Evolutionary conservation across 2,113 vertebrate genomes (phyloP), one percentile per base, ranked within the genome.

Genomic region (Rhadina sibilatrix): DNA sequence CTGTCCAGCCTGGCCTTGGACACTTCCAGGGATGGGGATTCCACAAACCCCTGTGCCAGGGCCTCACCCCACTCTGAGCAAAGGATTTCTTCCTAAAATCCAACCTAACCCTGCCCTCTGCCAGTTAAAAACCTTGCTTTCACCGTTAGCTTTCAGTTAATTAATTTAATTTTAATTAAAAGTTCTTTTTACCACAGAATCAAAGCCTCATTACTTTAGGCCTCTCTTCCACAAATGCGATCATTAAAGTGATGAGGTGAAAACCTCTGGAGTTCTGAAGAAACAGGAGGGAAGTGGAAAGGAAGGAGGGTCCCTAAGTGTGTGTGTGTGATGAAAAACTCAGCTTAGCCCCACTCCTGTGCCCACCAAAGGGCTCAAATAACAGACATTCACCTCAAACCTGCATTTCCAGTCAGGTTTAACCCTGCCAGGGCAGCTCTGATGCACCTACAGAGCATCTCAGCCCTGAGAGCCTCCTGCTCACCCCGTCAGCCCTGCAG

Each of bases 401-500:
- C 88, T 92, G 76, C 44, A n/a, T 75, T 96, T 97, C 89, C 79
- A 54, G 53, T 59, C 95, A 64, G 82, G 57, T 47, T 33, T 0
- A 12, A 81, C 38, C 31, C 52, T 94, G 85, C 95, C 97, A 96
- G 68, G 92, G 86, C 74, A 71, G 77, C 78, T 92, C 95, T 89
- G 71, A 11, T 21, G 37, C 53, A 74, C 86, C 96, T 72, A 65
- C 38, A 53, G 87, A 65, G 61, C 61, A 95, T 94, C 93, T 82
- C 90, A 87, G 94, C 95, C 95, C 95, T 60, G 15, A 23, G 53
- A 93, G 90, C 87, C 92, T 97, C 96, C 93, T 5, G 57, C 94
- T 95, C 97, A 86, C 94, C 93, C 97, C 97, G 94, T 89, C 90
- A 97, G 96, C 95, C 89, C 50, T n/a, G 71, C 88, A 40, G 21